These are phyloP conservation scores for Columba livia DNA, from an alignment of 2,113 vertebrate genomes.

Conservation along the genomic window DNA sequence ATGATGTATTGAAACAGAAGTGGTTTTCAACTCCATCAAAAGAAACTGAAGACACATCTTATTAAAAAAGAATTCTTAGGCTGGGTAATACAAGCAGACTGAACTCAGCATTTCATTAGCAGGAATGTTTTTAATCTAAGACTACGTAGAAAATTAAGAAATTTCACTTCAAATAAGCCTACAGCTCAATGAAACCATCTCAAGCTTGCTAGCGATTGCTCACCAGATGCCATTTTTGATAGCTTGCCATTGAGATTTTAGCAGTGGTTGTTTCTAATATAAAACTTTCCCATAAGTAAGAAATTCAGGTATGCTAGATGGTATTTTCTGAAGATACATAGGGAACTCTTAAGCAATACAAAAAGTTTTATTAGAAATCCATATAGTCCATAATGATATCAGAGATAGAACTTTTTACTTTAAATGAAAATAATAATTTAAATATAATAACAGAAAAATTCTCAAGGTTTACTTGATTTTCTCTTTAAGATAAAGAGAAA, in stretches of 20 bases:
- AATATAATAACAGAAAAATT: not conserved
- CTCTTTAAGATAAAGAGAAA: not conserved
- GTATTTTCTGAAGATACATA: slow-evolving; percentile 2
- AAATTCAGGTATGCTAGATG: not conserved
- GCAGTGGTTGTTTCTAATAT: not conserved
- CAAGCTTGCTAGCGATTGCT: slow-evolving; percentile 40
- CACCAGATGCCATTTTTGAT: slow-evolving; percentile 14
- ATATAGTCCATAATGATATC: not conserved
- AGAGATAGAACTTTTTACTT: not conserved
- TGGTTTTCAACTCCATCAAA: slow-evolving; percentile 60
- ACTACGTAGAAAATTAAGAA: slow-evolving; percentile 19
- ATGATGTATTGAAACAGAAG: slow-evolving; percentile 64
- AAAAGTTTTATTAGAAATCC: not conserved
- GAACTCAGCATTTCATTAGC: slow-evolving; percentile 38
- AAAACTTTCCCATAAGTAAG: not conserved
- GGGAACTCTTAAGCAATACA: not conserved
- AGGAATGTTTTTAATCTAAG: slow-evolving; percentile 17
- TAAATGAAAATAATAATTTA: not conserved
- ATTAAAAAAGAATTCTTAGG: not conserved
- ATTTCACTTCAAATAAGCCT: slow-evolving; percentile 36
- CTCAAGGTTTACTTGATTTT: not conserved
- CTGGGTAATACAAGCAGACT: slow-evolving; percentile 26
- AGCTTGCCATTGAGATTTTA: slow-evolving; percentile 34
- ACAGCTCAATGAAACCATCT: slow-evolving; percentile 50
- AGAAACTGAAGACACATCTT: slow-evolving; percentile 56